phyloP scores from a whole-genome alignment of 2,113 vertebrate species.

The Apodemus speciosus region DNA sequence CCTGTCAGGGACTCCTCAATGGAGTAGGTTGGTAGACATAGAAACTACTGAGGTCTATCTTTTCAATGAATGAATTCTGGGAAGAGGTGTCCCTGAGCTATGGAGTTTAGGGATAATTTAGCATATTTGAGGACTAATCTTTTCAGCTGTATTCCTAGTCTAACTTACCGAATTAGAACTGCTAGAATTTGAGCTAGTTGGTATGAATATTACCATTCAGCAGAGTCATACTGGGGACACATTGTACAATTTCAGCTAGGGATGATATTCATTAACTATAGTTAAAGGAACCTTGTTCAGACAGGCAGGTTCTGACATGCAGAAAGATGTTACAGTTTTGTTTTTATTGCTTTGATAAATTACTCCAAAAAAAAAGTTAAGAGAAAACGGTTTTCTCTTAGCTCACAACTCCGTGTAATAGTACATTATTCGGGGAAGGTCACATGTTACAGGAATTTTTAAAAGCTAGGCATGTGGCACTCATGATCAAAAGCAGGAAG shows the following conservation, averaged over 20 bases:
- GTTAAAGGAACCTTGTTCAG: background rate
- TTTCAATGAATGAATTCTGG: background rate
- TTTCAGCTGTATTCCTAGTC: background rate
- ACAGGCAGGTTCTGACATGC: too few relatives aligned
- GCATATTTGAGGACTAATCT: background rate
- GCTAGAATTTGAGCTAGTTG: background rate
- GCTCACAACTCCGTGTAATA: background rate
- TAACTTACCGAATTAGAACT: background rate
- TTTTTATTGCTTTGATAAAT: background rate
- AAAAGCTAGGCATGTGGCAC: too few relatives aligned
- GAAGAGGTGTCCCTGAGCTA: background rate
- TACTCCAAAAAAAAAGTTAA: background rate
- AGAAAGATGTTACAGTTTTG: background rate
- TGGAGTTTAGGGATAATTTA: background rate
- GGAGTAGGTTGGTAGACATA: background rate
- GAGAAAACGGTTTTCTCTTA: background rate
- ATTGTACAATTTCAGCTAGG: background rate
- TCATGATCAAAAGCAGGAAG: background rate
- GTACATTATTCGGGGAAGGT: background rate
- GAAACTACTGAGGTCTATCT: background rate
- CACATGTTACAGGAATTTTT: background rate
- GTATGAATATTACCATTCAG: background rate
- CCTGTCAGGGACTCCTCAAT: background rate
- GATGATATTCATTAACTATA: background rate
- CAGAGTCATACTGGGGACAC: background rate